Evolutionary conservation across 1,140 invertebrate species (phyloP).

Genomic region (Cotesia chilonis): DNA sequence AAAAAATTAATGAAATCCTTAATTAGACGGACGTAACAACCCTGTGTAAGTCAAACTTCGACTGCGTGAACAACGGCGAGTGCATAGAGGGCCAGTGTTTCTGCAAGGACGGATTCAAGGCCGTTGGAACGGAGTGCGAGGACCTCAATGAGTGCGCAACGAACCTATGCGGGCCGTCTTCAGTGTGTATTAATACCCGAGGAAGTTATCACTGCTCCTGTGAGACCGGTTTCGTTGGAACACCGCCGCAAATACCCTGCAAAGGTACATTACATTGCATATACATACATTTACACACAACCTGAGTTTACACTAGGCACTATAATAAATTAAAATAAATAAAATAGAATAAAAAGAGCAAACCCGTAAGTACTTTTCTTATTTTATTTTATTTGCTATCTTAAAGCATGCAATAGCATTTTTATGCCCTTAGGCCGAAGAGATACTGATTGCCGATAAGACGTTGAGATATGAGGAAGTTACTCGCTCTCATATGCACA

Average conservation of each 20-base stretch:
- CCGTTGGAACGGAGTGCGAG: slow-evolving; percentile 78
- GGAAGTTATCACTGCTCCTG: slow-evolving; percentile 90
- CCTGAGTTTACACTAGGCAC: background rate
- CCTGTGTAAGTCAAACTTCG: slow-evolving; percentile 87
- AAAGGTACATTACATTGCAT: slow-evolving; percentile 68
- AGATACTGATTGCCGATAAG: slow-evolving; percentile 34
- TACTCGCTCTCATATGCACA: slow-evolving; percentile 3
- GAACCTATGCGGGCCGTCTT: slow-evolving; percentile 81
- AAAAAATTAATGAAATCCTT: background rate
- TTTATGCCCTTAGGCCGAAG: slow-evolving; percentile 12
- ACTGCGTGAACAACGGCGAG: slow-evolving; percentile 91
- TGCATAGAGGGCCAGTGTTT: slow-evolving; percentile 89
- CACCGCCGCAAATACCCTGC: slow-evolving; percentile 80
- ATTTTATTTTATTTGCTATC: slow-evolving; percentile 13
- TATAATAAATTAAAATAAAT: too few relatives aligned
- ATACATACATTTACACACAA: slow-evolving; percentile 27
- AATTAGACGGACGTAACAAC: slow-evolving; percentile 81
- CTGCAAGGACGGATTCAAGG: slow-evolving; percentile 88
- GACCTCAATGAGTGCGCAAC: slow-evolving; percentile 85
- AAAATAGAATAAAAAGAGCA: too few relatives aligned
- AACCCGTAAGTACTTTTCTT: background rate
- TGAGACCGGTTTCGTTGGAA: slow-evolving; percentile 83
- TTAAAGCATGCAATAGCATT: slow-evolving; percentile 26
- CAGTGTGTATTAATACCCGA: slow-evolving; percentile 83
- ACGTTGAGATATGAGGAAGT: slow-evolving; percentile 30